A percentile compares a stretch with the other conserved stretches of the same genome.
phyloP scores from a whole-genome alignment of 2,113 vertebrate genomes.

The Cricetomys ansorgei region DNA sequence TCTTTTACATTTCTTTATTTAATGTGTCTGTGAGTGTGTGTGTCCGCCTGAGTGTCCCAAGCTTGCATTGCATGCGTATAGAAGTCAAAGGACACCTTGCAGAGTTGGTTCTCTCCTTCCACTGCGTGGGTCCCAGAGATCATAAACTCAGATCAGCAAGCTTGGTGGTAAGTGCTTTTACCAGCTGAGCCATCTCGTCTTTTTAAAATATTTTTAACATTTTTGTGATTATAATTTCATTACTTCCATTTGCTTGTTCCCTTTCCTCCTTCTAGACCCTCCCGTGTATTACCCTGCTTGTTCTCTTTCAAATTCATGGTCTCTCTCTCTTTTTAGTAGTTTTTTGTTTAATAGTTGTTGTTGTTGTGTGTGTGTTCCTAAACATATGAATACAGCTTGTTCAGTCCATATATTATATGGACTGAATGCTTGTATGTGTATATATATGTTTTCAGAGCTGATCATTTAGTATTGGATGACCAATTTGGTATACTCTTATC shows the following conservation, averaged over 20 bases:
- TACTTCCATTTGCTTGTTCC: not conserved
- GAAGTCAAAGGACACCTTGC: not conserved
- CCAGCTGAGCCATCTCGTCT: no score
- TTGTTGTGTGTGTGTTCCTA: not conserved
- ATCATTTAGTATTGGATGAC: not conserved
- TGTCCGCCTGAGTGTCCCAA: not conserved
- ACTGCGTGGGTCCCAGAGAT: not conserved
- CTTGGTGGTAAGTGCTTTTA: not conserved
- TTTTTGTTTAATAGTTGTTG: no score
- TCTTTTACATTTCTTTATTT: not conserved
- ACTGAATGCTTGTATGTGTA: no score
- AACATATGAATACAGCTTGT: not conserved
- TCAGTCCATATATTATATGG: not conserved
- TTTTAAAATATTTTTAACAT: not conserved
- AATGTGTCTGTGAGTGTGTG: no score
- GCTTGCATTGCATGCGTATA: not conserved
- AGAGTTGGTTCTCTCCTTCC: not conserved
- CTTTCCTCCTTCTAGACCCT: not conserved
- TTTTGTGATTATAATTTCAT: not conserved
- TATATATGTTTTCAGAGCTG: not conserved
- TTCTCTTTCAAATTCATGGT: not conserved
- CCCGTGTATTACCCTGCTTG: not conserved
- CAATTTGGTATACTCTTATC: not conserved
- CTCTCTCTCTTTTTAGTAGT: not conserved
- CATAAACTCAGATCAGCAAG: not conserved